Percentiles rank a stretch among this genome's conserved stretches.
Conservation (phyloP, 2,797 vertebrate species). For the Cossypha heuglini region DNA sequence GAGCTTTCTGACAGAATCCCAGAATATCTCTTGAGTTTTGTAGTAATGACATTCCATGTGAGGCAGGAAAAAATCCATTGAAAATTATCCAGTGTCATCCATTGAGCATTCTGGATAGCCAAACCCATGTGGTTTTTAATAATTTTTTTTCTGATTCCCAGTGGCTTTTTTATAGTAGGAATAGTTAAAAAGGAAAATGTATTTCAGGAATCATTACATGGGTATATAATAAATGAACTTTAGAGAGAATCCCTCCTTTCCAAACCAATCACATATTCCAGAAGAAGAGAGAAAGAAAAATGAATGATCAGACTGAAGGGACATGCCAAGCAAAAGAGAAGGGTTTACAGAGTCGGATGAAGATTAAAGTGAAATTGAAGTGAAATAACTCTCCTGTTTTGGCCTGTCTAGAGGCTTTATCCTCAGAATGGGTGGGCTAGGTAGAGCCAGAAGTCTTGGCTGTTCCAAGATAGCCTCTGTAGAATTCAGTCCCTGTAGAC, state of each 20-base stretch:
- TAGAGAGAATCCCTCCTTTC: not conserved
- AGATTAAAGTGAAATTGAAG: not conserved
- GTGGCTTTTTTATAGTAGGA: not conserved
- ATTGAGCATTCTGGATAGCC: not conserved
- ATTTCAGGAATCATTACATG: not conserved
- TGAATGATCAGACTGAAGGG: not conserved
- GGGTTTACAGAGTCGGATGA: not conserved
- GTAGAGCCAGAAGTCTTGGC: not conserved
- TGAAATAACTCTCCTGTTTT: not conserved
- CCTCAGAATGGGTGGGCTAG: not conserved
- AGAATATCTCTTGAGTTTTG: not conserved
- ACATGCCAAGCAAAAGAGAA: not conserved
- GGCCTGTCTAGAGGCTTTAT: not conserved
- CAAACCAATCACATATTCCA: not conserved
- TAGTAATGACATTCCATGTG: not conserved
- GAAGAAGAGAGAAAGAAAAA: not conserved
- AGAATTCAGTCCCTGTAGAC: not conserved
- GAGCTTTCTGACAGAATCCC: not conserved
- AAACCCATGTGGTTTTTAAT: fast-evolving
- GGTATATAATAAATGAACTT: not conserved
- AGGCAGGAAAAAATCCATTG: not conserved
- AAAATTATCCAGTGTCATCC: not conserved
- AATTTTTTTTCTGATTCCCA: not conserved
- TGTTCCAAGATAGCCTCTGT: not conserved
- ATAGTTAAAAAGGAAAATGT: not conserved